Evolutionary conservation across 2,797 vertebrate genomes (phyloP), one percentile per base, ranked within the genome.

Genomic region (Amblyopsis hoosieri): DNA sequence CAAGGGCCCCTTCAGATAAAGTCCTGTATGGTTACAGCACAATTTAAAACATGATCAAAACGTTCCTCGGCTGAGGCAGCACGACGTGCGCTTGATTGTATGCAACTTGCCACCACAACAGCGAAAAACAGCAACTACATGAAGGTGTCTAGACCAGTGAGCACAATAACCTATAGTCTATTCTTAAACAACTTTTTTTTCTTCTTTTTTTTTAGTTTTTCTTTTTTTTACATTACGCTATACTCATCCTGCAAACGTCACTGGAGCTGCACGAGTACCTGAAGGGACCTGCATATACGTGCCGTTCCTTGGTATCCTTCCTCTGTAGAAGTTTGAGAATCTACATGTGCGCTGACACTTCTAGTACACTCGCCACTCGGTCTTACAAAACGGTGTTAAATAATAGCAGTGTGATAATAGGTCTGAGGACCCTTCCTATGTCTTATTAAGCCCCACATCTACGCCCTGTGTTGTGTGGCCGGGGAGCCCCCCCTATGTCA

Each of bases 191-290:
- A 81, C 71, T 69, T 70, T 77, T 53, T 19, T 53, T 12, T 9
- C 19, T 10, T 53, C 19, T 53, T 53, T 78, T 69, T 69, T 78
- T 23, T 23, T 3, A 23, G 3, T 23, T 23, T 23, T 3, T 23
- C 19, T 79, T 69, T 74, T 68, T 68, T 70, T 76, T 71, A 29
- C 23, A 29, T 29, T 92, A 90, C 86, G 82, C 72, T 87, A 90
- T 90, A 89, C 92, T 42, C 37, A 9, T 85, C 76, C 89, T 87
- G 87, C 89, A 91, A 89, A 92, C 82, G 69, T 88, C 85, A 85
- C 89, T 83, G 88, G 75, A 91, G 93, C 92, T 93, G 93, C 92
- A 92, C 91, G 92, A 95, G 96, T 97, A 97, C 96, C 96, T 94
- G 94, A 94, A 92, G 88, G 91, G 91, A 84, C 82, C 92, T 94